phyloP scores from a whole-genome alignment of 2,797 vertebrate genomes.

The Pangasius krempfi region DNA sequence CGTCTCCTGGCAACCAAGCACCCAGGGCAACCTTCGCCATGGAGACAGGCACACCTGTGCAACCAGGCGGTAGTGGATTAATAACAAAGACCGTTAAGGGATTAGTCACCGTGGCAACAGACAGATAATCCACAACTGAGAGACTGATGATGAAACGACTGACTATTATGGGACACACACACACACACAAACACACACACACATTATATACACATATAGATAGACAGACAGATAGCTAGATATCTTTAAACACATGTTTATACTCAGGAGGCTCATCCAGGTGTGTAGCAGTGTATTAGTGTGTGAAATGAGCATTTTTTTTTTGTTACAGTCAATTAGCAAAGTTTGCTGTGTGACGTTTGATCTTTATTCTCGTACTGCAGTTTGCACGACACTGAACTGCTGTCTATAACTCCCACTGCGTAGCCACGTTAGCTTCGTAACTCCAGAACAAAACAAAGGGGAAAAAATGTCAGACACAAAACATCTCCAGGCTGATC shows the following conservation, averaged over 20 bases:
- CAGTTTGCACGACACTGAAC: neutral
- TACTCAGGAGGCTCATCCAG: neutral
- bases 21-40: conserved; percentile 47
- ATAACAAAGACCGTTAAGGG: conserved; percentile 60
- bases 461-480: neutral
- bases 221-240: too few relatives aligned
- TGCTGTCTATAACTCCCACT: too few relatives aligned
- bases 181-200: too few relatives aligned
- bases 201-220: neutral
- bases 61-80: conserved; percentile 55
- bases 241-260: neutral
- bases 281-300: neutral
- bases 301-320: neutral
- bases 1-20: conserved; percentile 34
- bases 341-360: neutral
- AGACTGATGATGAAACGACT: conserved; percentile 58
- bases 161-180: conserved; percentile 38
- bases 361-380: neutral
- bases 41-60: conserved; percentile 66
- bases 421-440: neutral
- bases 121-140: conserved; percentile 65
- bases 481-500: neutral
- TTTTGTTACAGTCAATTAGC: neutral
- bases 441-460: neutral
- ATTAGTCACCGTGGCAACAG: conserved; percentile 61